A percentile compares a stretch with the other conserved stretches of the same genome.
Evolutionary conservation across 1,140 invertebrate genomes (phyloP).

Genomic region (Nephila pilipes): DNA sequence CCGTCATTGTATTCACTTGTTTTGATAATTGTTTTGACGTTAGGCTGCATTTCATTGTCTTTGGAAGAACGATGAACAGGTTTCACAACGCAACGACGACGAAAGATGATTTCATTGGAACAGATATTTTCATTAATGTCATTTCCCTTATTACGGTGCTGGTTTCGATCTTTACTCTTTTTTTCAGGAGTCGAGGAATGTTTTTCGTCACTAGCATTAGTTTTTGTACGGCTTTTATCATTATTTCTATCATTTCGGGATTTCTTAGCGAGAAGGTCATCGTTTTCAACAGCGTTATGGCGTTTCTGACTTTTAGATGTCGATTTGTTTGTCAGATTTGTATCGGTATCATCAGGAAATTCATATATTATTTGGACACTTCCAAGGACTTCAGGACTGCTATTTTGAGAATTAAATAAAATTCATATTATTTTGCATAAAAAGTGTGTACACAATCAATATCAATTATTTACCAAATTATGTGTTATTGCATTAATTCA

Average conservation of each 20-base stretch:
- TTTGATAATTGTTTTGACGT: background rate
- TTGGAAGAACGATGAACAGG: background rate
- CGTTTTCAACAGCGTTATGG: background rate
- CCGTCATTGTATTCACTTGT: background rate
- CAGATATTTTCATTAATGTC: background rate
- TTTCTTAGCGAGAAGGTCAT: background rate
- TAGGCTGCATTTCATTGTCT: background rate
- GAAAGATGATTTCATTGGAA: background rate
- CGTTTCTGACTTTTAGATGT: background rate
- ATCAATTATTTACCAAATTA: background rate
- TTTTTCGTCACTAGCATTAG: background rate
- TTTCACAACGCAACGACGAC: background rate
- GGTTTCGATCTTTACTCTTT: background rate
- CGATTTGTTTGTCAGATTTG: background rate
- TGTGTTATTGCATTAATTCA: background rate
- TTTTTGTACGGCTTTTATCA: background rate
- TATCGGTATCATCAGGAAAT: constrained; percentile 42
- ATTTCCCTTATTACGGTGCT: background rate
- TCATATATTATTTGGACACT: background rate
- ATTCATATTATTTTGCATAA: background rate
- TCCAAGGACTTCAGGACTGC: background rate
- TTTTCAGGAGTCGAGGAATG: background rate
- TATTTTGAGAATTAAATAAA: background rate
- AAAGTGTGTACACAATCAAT: background rate
- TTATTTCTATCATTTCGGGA: background rate